Percentiles rank a stretch among this genome's conserved stretches.
Conservation (phyloP, 37 sponge, comb jelly and placozoan species). For the Halisarca cf. caerulea region DNA sequence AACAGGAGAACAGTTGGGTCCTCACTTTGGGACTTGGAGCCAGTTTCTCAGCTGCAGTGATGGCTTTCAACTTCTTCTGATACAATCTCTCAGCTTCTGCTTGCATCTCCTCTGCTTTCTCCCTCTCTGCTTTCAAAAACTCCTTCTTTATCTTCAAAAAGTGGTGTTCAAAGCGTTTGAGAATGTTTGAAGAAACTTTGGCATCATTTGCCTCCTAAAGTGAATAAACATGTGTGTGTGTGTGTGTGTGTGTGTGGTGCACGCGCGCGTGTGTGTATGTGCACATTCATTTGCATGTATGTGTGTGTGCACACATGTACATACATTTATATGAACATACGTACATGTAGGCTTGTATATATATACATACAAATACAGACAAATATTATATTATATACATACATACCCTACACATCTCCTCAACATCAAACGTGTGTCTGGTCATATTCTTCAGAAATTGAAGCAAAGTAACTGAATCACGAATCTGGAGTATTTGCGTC, state of each 20-base stretch:
- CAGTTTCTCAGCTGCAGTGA: not conserved
- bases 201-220: not conserved
- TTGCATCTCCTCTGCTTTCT: not conserved
- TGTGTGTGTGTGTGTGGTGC: not conserved
- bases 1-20: not conserved
- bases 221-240: not conserved
- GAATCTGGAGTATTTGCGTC: conserved; percentile 31
- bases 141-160: not conserved
- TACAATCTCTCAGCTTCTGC: not conserved
- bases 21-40: too few relatives aligned
- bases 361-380: too few relatives aligned
- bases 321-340: too few relatives aligned
- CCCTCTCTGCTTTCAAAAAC: conserved; percentile 25
- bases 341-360: too few relatives aligned
- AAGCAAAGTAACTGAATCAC: conserved; percentile 60
- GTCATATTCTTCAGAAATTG: conserved; percentile 62
- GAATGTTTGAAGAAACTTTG: not conserved
- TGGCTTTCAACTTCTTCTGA: not conserved
- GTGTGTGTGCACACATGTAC: too few relatives aligned
- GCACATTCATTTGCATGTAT: too few relatives aligned
- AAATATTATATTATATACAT: not conserved
- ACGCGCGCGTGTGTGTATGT: too few relatives aligned
- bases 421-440: conserved; percentile 63
- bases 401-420: conserved; percentile 50
- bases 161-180: not conserved